A percentile compares a stretch with the other conserved stretches of the same genome.
phyloP scores from a whole-genome alignment of 2,888 invertebrate genomes.

The Dorcus parallelipipedus region DNA sequence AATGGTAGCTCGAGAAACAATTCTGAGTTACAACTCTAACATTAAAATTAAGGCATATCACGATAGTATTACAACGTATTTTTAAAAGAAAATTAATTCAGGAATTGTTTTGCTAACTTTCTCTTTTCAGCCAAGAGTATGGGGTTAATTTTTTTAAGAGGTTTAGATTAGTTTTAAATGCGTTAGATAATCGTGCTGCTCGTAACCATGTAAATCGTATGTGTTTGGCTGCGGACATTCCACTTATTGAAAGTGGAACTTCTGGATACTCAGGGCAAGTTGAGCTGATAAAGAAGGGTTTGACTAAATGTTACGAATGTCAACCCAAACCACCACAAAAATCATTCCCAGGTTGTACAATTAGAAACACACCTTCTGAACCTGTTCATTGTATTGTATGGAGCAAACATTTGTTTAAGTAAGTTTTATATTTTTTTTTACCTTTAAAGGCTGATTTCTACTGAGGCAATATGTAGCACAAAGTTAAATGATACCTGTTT shows the following conservation, averaged over 20 bases:
- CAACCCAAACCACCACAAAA: conserved; percentile 87
- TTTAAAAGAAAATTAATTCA: conserved; percentile 21
- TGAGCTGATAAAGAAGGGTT: conserved; percentile 79
- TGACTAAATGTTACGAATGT: conserved; percentile 97
- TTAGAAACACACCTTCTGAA: conserved; percentile 97
- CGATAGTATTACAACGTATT: conserved; percentile 88
- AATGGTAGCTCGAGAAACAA: conserved; percentile 85
- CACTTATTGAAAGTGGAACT: conserved; percentile 95
- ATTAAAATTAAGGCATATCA: conserved; percentile 87
- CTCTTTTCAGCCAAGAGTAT: conserved; percentile 73
- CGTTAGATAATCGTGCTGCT: conserved; percentile 93
- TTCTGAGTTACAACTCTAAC: conserved; percentile 82
- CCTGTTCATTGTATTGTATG: conserved; percentile 99
- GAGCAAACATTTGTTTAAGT: conserved; percentile 99
- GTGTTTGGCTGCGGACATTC: conserved; percentile 93
- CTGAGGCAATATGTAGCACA: too few species aligned
- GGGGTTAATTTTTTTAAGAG: conserved; percentile 87
- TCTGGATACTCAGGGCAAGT: conserved; percentile 97
- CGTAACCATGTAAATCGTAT: conserved; percentile 98
- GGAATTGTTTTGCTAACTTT: not conserved
- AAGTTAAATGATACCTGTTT: too few species aligned
- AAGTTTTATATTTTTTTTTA: conserved; percentile 38
- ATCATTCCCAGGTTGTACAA: conserved; percentile 96
- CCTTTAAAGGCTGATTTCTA: not conserved
- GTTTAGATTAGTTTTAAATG: conserved; percentile 92